Base-by-base conservation (phyloP, 1,140 invertebrate species). In the Chymomyza costata region DNA sequence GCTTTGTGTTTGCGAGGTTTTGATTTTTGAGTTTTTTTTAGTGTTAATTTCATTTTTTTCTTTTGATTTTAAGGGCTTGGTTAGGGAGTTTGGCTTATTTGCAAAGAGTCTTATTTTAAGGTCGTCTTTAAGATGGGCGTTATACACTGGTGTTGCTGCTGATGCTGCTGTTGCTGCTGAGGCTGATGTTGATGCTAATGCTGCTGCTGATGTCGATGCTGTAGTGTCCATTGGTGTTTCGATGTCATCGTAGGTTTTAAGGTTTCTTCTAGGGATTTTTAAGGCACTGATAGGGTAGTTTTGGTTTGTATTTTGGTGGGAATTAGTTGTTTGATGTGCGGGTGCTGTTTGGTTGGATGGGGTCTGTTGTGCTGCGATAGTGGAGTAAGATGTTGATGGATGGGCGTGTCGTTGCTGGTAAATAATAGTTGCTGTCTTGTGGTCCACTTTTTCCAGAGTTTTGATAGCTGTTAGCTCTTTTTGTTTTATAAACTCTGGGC, bases 401-500 rank as follows among this genome's bases (percentile, higher is more conserved):
- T 54, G 43, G 0, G 7, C 32, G 28, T 47, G 51, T 17, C 51
- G 25, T n/a, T n/a, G n/a, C n/a, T n/a, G 11, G 39, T 35, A 41
- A 16, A 32, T 21, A 3, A 31, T 10, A 5, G 19, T n/a, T n/a
- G n/a, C 34, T 14, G 34, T 48, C 48, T 55, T 48, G 44, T 54
- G 44, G 19, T 46, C 21, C 7, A 47, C 35, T 19, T 54, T 47
- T 47, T 54, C 17, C 6, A 47, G 17, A 0, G 51, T 54, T 47
- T 54, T 47, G 2, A 54, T 32, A 39, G 43, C 47, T 41, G 44
- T n/a, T n/a, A n/a, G n/a, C n/a, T n/a, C n/a, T n/a, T n/a, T n/a
- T n/a, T n/a, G n/a, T n/a, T n/a, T n/a, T n/a, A n/a, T n/a, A n/a
- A n/a, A n/a, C n/a, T n/a, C n/a, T n/a, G n/a, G n/a, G n/a, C n/a